Evolutionary conservation across 2,888 invertebrate species (phyloP).

Genomic region (Fragum whitleyi): DNA sequence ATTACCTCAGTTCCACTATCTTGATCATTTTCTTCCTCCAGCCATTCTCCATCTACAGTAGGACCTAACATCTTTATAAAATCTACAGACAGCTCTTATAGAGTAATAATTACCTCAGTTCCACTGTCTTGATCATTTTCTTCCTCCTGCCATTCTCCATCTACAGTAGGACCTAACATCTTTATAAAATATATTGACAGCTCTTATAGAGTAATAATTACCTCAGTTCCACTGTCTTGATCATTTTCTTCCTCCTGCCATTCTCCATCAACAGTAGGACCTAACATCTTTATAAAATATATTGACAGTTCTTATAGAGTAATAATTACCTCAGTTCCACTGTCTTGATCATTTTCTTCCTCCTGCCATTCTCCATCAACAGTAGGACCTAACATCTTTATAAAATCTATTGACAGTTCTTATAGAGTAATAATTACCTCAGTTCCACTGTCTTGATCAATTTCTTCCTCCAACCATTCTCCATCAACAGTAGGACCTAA

Average conservation of each 20-base stretch:
- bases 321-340: constrained; percentile 21
- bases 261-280: constrained; percentile 75
- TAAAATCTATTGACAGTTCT: constrained; percentile 81
- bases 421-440: constrained; percentile 31
- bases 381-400: constrained; percentile 78
- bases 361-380: constrained; percentile 79
- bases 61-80: constrained; percentile 80
- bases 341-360: constrained; percentile 47
- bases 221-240: constrained; percentile 21
- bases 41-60: constrained; percentile 79
- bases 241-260: constrained; percentile 75
- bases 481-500: constrained; percentile 79
- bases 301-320: too few relatives aligned
- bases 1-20: constrained; percentile 19
- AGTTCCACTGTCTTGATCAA: constrained; percentile 19
- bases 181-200: constrained; percentile 78
- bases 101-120: constrained; percentile 26
- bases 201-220: too few relatives aligned
- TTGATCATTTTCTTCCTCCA: constrained; percentile 57
- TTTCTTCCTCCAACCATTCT: constrained; percentile 76
- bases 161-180: constrained; percentile 78
- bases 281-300: constrained; percentile 81
- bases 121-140: constrained; percentile 30
- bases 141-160: constrained; percentile 80
- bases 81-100: too few relatives aligned